Percentiles rank a stretch among this genome's conserved stretches.
phyloP scores from a whole-genome alignment of 1,140 invertebrate species.

The Drosophila tani region DNA sequence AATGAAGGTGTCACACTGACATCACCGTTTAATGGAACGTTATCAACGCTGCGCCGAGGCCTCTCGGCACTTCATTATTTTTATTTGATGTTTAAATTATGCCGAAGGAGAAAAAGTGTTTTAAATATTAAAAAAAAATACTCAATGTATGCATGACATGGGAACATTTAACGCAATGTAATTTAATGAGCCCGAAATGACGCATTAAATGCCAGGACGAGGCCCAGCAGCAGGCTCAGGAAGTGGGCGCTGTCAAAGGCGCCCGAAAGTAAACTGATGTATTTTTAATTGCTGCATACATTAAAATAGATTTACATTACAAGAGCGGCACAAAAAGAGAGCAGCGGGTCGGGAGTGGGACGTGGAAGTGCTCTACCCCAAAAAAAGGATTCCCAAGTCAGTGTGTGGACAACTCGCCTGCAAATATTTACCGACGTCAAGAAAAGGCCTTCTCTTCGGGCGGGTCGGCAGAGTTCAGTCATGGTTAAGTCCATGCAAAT shows the following conservation, averaged over 20 bases:
- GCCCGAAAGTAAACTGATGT: slow-evolving; percentile 60
- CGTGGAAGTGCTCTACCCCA: neutral
- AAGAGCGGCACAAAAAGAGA: slow-evolving; percentile 38
- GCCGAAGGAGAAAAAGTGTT: slow-evolving; percentile 34
- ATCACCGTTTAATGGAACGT: slow-evolving; percentile 60
- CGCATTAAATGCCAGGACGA: slow-evolving; percentile 46
- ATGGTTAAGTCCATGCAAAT: slow-evolving; percentile 45
- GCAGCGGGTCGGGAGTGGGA: neutral
- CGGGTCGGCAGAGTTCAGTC: slow-evolving; percentile 36
- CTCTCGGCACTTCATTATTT: slow-evolving; percentile 18
- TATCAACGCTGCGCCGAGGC: slow-evolving; percentile 19
- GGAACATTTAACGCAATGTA: slow-evolving; percentile 51
- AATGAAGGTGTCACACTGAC: slow-evolving; percentile 56
- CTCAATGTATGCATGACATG: slow-evolving; percentile 23
- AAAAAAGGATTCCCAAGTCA: slow-evolving; percentile 32
- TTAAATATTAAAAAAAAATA: slow-evolving; percentile 46
- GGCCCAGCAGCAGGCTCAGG: slow-evolving; percentile 11
- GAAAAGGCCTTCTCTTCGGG: slow-evolving; percentile 33
- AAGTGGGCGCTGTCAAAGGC: slow-evolving; percentile 36
- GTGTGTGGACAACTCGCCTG: slow-evolving; percentile 44
- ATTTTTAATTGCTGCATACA: slow-evolving; percentile 82
- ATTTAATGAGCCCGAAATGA: slow-evolving; percentile 71
- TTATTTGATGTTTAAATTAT: slow-evolving; percentile 66
- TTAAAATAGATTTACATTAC: slow-evolving; percentile 78
- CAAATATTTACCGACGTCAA: slow-evolving; percentile 64